Evolutionary conservation across 2,797 vertebrate genomes (phyloP).

Genomic region (Amphiprion clarkii): DNA sequence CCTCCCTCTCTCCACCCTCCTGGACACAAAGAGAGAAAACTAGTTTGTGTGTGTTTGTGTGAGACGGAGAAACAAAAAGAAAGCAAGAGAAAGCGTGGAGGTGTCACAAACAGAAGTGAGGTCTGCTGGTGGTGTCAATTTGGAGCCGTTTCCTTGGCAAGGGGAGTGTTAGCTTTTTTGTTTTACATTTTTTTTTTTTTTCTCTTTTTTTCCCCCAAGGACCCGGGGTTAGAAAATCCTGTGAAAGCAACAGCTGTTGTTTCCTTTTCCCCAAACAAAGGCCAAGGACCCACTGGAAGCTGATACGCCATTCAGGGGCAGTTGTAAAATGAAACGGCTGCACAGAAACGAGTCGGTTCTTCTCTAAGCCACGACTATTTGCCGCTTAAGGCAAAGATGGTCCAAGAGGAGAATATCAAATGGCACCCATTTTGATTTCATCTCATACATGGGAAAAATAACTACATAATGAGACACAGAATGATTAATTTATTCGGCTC

Average conservation of each 20-base stretch:
- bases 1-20: not conserved
- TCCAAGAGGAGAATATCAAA: constrained; percentile 56
- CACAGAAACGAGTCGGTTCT: constrained; percentile 62
- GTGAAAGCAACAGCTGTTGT: constrained; percentile 96
- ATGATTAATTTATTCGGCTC: constrained; percentile 71
- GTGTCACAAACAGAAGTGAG: constrained; percentile 45
- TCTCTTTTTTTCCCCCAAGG: constrained; percentile 56
- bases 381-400: constrained; percentile 55
- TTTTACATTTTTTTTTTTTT: constrained; percentile 45
- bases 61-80: constrained; percentile 6
- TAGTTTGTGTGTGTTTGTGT: constrained; percentile 6
- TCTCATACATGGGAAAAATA: constrained; percentile 18
- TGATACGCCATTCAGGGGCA: constrained; percentile 74
- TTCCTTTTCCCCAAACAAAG: constrained; percentile 79
- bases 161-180: constrained; percentile 69
- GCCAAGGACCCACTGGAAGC: constrained; percentile 80
- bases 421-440: constrained; percentile 37
- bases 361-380: constrained; percentile 55
- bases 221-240: constrained; percentile 89
- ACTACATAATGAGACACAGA: constrained; percentile 39
- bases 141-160: constrained; percentile 85
- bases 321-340: constrained; percentile 72
- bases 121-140: constrained; percentile 68
- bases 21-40: constrained; percentile 10
- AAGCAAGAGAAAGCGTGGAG: constrained; percentile 31